Percentiles rank a stretch among this genome's conserved stretches.
These are phyloP conservation scores for Microctonus hyperodae DNA, from an alignment of 2,888 invertebrate species.

Conservation along the genomic window DNA sequence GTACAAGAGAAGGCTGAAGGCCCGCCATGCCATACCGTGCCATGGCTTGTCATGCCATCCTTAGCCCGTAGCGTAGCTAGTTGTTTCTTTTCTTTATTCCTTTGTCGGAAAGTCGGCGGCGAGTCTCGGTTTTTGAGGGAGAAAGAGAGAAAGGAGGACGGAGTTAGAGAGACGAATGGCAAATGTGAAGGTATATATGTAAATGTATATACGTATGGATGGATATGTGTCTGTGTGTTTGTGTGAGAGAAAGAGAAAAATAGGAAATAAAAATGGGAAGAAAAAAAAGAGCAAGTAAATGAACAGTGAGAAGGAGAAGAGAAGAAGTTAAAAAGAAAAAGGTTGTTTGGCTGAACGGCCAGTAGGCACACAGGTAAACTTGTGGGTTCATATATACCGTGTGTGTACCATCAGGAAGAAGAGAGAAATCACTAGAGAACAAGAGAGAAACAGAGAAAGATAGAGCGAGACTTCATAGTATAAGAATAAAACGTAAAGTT, in stretches of 20 bases:
- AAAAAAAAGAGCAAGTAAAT: background rate
- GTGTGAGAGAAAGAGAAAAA: background rate
- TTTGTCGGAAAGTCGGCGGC: slow-evolving; percentile 62
- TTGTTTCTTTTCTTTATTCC: slow-evolving; percentile 63
- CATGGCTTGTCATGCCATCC: slow-evolving; percentile 46
- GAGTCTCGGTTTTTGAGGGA: slow-evolving; percentile 55
- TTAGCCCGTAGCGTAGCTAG: slow-evolving; percentile 49
- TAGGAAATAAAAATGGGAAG: background rate
- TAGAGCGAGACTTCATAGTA: background rate
- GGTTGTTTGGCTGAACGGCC: slow-evolving; percentile 21
- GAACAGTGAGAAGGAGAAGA: background rate
- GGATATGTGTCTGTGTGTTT: background rate
- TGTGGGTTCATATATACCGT: too few relatives aligned
- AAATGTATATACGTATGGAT: too few relatives aligned
- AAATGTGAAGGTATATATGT: too few relatives aligned
- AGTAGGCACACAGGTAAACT: slow-evolving; percentile 37
- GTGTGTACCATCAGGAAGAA: background rate
- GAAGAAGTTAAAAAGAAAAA: slow-evolving; percentile 34
- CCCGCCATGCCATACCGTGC: slow-evolving; percentile 47
- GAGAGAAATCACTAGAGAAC: too few relatives aligned
- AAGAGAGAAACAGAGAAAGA: slow-evolving; percentile 9
- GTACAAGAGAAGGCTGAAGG: slow-evolving; percentile 48
- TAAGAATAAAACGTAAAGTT: background rate
- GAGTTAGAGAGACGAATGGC: background rate
- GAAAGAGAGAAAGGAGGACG: slow-evolving; percentile 13